Base-by-base conservation (phyloP, 2,888 invertebrate species). In the Erannis defoliaria region DNA sequence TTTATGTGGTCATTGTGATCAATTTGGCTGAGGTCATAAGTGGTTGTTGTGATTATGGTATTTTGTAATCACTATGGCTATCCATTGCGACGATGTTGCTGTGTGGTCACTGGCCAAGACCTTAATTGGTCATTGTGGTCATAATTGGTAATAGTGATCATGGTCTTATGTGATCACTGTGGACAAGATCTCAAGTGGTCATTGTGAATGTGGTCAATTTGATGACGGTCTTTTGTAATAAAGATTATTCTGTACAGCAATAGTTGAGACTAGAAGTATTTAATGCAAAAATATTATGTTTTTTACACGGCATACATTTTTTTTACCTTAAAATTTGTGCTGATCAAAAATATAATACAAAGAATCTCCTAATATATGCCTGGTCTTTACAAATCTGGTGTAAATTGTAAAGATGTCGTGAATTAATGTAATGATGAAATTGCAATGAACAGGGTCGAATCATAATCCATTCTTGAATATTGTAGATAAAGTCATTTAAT, bases 371-470 rank as follows among this genome's bases (percentile, higher is more conserved):
- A 14, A 14, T 43, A 26, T 9, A 26, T 43, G 26, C 26, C 43
- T 43, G 26, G 3, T 23, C 23, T 26, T 26, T 26, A 26, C 43
- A 16, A 14, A 19, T 45, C 43, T 42, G 14, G 0, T 8, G 26
- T 23, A 42, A 23, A 23, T 42, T 5, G 12, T 42, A 12, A 21
- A 18, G 19, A 18, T 42, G 4, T 42, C 14, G 9, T 18, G 16
- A 18, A 3, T 21, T 18, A 18, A 35, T 35, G 19, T 40, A 16
- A 50, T 50, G 18, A 18, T 29, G 23, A 50, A 49, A 46, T 58
- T n/a, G 53, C 48, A 57, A 43, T 43, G 9, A 60, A 60, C 59
- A 60, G 59, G 61, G 61, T 62, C 45, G 16, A 55, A 33, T 62
- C 40, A 62, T 45, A 31, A 61, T 31, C 23, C 37, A 45, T 55